Evolutionary conservation across 1,140 invertebrate species (phyloP).

Genomic region (Brachionus plicatilis): DNA sequence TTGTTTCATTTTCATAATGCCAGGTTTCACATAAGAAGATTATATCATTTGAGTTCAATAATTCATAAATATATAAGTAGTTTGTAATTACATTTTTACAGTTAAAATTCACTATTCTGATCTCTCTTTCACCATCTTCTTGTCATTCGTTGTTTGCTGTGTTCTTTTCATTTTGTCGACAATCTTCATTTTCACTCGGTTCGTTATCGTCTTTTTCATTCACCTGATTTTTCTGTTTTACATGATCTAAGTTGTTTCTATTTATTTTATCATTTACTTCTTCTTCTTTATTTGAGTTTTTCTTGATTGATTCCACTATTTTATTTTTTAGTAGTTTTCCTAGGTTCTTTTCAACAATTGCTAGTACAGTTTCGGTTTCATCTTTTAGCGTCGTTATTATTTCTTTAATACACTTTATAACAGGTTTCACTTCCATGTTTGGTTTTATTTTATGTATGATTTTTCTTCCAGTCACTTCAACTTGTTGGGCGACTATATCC

Average conservation of each 20-base stretch:
- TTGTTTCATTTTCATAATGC: slow-evolving; percentile 9
- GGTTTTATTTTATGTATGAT: neutral
- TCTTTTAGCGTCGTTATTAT: neutral
- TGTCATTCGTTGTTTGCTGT: neutral
- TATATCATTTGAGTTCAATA: neutral
- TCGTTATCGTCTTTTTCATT: too few species aligned
- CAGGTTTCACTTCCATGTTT: neutral
- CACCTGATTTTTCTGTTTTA: too few species aligned
- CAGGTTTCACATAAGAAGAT: slow-evolving; percentile 21
- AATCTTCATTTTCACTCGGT: too few species aligned
- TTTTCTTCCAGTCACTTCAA: neutral
- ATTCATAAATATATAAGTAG: neutral
- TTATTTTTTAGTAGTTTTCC: neutral
- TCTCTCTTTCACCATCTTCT: neutral
- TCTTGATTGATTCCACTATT: neutral
- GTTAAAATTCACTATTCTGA: neutral
- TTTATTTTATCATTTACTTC: too few species aligned
- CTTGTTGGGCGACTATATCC: neutral
- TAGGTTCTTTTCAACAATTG: neutral
- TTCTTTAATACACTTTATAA: neutral
- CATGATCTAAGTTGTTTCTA: too few species aligned
- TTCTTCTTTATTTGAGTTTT: neutral
- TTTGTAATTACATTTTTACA: slow-evolving; percentile 5
- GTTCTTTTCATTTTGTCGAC: neutral
- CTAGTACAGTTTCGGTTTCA: neutral